These are phyloP conservation scores for Rhinoraja longicauda DNA, from an alignment of 2,797 vertebrate species.

Conservation along the genomic window DNA sequence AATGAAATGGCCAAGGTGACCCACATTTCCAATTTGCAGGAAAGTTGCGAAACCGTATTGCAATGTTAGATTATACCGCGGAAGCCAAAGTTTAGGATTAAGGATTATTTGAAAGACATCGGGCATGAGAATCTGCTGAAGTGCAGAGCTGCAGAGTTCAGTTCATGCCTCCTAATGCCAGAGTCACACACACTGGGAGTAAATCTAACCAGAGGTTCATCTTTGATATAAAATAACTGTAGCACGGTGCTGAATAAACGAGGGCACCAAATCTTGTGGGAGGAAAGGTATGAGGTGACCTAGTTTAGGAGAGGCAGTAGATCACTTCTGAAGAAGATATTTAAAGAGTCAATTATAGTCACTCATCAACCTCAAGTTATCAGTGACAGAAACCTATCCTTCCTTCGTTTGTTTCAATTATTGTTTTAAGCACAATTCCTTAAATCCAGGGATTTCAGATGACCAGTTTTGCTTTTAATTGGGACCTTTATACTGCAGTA, in stretches of 20 bases:
- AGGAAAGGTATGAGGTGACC: constrained; percentile 13
- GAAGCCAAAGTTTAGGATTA: constrained; percentile 21
- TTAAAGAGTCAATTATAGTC: not conserved
- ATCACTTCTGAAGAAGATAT: not conserved
- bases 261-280: not conserved
- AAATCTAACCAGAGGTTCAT: constrained; percentile 11
- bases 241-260: constrained; percentile 9
- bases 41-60: not conserved
- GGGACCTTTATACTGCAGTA: not conserved
- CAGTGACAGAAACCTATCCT: not conserved
- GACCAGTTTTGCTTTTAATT: not conserved
- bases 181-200: not conserved
- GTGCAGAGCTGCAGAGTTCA: not conserved
- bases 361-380: not conserved
- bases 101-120: not conserved
- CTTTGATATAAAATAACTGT: constrained; percentile 19
- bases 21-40: constrained; percentile 4
- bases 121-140: not conserved
- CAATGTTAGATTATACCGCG: not conserved
- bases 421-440: not conserved
- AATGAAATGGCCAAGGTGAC: not conserved
- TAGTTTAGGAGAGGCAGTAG: constrained; percentile 14
- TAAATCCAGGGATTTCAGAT: not conserved
- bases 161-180: constrained; percentile 7
- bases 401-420: not conserved